Percentiles rank a stretch among this genome's conserved stretches.
phyloP scores from a whole-genome alignment of 2,888 invertebrate genomes.

The Dryobotodes eremita region DNA sequence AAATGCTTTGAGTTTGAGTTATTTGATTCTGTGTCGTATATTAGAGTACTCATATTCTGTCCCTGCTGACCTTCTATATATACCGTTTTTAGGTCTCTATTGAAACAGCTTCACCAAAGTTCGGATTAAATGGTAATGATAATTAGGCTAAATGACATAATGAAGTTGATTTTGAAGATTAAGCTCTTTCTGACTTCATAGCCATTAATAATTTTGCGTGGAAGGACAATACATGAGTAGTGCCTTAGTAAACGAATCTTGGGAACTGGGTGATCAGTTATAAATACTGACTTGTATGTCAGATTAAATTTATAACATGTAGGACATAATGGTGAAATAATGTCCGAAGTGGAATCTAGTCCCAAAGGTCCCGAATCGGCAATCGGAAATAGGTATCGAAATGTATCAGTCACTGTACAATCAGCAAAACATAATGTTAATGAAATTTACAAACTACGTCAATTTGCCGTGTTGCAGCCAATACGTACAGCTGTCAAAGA shows the following conservation, averaged over 20 bases:
- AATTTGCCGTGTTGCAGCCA: no score
- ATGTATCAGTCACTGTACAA: neutral
- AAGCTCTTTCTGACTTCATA: neutral
- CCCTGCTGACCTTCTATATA: neutral
- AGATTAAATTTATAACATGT: constrained; percentile 20
- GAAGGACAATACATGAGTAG: constrained; percentile 7
- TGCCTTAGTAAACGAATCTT: neutral
- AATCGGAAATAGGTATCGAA: neutral
- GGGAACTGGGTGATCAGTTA: neutral
- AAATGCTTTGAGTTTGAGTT: no score
- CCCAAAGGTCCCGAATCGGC: neutral
- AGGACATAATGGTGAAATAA: neutral
- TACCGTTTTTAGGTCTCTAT: neutral
- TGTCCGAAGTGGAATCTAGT: neutral
- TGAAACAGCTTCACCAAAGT: constrained; percentile 28
- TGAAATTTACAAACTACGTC: neutral
- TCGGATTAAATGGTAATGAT: constrained; percentile 21
- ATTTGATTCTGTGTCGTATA: no score
- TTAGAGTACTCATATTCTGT: constrained; percentile 5
- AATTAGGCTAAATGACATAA: neutral
- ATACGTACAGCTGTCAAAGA: neutral
- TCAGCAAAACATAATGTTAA: no score
- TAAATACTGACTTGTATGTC: constrained; percentile 19
- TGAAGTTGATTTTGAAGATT: neutral
- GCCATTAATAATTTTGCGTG: constrained; percentile 21